Evolutionary conservation across 1,140 invertebrate species (phyloP).

Genomic region (Leptonema lineaticorne): DNA sequence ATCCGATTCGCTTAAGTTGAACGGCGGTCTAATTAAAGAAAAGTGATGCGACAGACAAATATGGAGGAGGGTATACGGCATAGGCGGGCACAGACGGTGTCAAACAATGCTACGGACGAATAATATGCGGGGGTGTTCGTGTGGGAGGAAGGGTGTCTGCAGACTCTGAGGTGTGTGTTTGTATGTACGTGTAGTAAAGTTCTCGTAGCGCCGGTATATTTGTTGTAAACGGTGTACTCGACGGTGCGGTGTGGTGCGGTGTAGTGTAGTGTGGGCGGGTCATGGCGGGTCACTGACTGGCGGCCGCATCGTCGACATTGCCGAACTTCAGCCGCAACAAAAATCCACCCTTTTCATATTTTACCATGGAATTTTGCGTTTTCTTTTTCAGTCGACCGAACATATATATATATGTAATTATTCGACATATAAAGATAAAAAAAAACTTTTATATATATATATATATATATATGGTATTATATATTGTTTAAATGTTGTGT

Average conservation of each 20-base stretch:
- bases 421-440: no score
- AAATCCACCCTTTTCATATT: background rate
- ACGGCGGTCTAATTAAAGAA: background rate
- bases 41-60: background rate
- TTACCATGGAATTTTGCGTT: no score
- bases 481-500: no score
- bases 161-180: background rate
- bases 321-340: conserved; percentile 8
- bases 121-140: background rate
- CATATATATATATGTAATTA: no score
- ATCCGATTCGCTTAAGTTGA: background rate
- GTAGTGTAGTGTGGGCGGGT: conserved; percentile 8
- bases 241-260: background rate
- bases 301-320: conserved; percentile 7
- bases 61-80: no score
- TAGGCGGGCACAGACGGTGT: no score
- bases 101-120: no score
- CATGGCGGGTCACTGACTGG: conserved; percentile 24
- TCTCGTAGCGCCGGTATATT: background rate
- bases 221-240: background rate
- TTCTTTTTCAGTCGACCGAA: no score
- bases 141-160: background rate
- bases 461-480: no score
- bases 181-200: background rate
- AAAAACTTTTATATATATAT: no score